Evolutionary conservation across 2,888 invertebrate genomes (phyloP).

Genomic region (Pemphredon lugubris): DNA sequence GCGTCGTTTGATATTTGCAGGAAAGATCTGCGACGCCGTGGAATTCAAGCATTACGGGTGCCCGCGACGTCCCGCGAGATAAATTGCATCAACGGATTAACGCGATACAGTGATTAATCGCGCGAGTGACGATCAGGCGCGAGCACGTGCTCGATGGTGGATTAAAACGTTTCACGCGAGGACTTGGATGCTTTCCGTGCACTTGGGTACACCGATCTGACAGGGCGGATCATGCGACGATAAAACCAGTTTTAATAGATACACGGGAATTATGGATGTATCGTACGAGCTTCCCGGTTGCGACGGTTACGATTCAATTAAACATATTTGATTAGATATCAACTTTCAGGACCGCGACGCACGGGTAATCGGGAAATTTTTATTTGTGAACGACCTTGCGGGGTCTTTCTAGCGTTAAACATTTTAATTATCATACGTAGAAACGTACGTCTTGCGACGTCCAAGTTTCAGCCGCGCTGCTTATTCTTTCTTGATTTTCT

Average conservation of each 20-base stretch:
- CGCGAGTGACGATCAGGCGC: slow-evolving; percentile 40
- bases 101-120: slow-evolving; percentile 71
- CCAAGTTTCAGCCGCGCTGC: too few relatives aligned
- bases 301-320: too few relatives aligned
- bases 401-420: too few relatives aligned
- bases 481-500: too few relatives aligned
- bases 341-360: too few relatives aligned
- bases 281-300: too few relatives aligned
- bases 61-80: slow-evolving; percentile 44
- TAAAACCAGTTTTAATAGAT: slow-evolving; percentile 39
- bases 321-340: too few relatives aligned
- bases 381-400: too few relatives aligned
- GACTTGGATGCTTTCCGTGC: slow-evolving; percentile 39
- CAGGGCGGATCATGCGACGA: slow-evolving; percentile 19
- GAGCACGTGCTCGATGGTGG: slow-evolving; percentile 58
- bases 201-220: neutral
- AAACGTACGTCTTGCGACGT: too few relatives aligned
- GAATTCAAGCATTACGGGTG: slow-evolving; percentile 41
- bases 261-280: slow-evolving; percentile 25
- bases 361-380: too few relatives aligned
- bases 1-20: neutral
- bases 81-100: slow-evolving; percentile 65
- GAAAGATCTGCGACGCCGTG: slow-evolving; percentile 16
- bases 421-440: too few relatives aligned
- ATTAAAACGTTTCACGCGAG: slow-evolving; percentile 53